Evolutionary conservation across 2,888 invertebrate genomes (phyloP).

Genomic region (Elmis aenea): DNA sequence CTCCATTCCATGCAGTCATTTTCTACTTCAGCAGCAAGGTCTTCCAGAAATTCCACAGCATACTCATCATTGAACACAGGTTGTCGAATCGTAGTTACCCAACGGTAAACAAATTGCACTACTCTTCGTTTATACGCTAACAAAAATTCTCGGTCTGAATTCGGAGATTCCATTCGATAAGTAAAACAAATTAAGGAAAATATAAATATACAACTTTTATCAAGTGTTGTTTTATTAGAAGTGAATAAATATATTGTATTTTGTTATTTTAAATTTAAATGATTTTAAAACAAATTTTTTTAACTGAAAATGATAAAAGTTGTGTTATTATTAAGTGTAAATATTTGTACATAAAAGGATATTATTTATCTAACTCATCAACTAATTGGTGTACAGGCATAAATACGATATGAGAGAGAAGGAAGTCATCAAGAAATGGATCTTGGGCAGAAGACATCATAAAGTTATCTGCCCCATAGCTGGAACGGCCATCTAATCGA

Average conservation of each 20-base stretch:
- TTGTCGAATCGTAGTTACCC: conserved; percentile 67
- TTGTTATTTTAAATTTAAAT: too few relatives aligned
- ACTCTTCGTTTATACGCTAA: conserved; percentile 68
- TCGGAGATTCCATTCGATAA: conserved; percentile 54
- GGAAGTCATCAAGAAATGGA: conserved; percentile 76
- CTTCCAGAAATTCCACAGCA: conserved; percentile 70
- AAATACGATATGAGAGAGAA: conserved; percentile 77
- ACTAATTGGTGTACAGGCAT: conserved; percentile 72
- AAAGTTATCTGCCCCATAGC: conserved; percentile 46
- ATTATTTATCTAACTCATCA: conserved; percentile 68
- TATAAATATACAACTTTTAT: background rate
- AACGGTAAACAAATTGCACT: conserved; percentile 71
- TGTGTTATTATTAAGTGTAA: background rate
- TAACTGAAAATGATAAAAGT: too few relatives aligned
- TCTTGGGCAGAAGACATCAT: conserved; percentile 51
- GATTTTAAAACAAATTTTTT: too few relatives aligned
- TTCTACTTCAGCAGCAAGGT: conserved; percentile 64
- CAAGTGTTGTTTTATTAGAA: too few relatives aligned
- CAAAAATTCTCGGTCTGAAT: conserved; percentile 62
- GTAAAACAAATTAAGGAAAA: conserved; percentile 49
- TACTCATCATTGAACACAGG: conserved; percentile 71
- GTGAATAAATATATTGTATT: too few relatives aligned
- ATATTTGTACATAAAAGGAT: conserved; percentile 55
- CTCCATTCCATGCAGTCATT: conserved; percentile 56
- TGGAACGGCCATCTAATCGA: conserved; percentile 59